These are phyloP conservation scores for Pentalonia nigronervosa DNA, from an alignment of 1,140 invertebrate species.

Conservation along the genomic window DNA sequence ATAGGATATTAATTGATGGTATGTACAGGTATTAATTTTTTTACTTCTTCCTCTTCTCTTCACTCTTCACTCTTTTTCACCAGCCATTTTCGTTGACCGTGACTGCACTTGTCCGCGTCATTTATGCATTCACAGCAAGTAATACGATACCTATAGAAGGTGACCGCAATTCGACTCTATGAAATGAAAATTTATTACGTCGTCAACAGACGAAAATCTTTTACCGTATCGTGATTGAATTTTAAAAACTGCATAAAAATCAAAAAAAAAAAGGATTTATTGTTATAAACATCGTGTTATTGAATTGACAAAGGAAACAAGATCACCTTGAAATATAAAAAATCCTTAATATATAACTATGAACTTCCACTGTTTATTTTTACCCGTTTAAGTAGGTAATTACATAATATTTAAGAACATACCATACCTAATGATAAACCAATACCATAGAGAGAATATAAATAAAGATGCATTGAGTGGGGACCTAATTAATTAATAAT, in stretches of 20 bases:
- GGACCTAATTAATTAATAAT: neutral
- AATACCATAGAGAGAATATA: neutral
- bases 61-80: neutral
- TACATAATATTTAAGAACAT: neutral
- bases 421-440: neutral
- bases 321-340: conserved; percentile 30
- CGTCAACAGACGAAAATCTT: neutral
- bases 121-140: neutral
- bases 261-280: neutral
- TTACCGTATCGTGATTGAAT: neutral
- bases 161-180: neutral
- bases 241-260: neutral
- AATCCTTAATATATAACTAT: neutral
- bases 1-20: neutral
- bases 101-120: neutral
- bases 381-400: neutral
- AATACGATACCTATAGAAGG: neutral
- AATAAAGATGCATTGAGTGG: neutral
- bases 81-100: neutral
- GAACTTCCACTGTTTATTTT: neutral
- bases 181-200: neutral
- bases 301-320: neutral
- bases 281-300: neutral
- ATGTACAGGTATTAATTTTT: neutral
- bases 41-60: neutral